Base-by-base conservation (phyloP, 2,797 vertebrate species). In the Threskiornis aethiopicus region DNA sequence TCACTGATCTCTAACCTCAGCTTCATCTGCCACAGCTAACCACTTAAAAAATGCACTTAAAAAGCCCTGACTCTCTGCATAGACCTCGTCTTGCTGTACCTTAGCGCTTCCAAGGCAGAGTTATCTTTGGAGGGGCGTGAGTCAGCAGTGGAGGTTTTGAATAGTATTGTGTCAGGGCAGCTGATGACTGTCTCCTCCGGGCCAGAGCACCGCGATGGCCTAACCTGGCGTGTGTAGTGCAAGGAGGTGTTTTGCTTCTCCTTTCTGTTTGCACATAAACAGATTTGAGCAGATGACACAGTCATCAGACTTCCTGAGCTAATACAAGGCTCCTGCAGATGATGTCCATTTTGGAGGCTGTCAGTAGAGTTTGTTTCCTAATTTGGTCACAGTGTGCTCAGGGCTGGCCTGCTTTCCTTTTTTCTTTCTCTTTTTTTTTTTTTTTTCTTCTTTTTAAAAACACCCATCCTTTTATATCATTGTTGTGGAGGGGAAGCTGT, bases 331-430 rank as follows among this genome's bases (percentile, higher is more conserved):
- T 95, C 75, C 72, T 54, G 89, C 76, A 84, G 75, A 83, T 2
- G 1, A 82, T 91, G 93, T 92, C 96, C 96, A 78, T 96, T 87
- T 90, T 88, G 91, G 95, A 97, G 93, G 83, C 93, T 92, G 89
- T 87, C 67, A 69, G 90, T 91, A 86, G 93, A 89, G 73, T 93
- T 97, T 96, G 65, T 90, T 98, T 98, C 98, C 98, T 98, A 98
- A 98, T 98, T 98, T 98, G 98, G 98, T 98, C 97, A 98, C 95
- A 89, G 73, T 54, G 17, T 96, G 94, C 89, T 97, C 76, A 67
- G 67, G 89, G 90, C 96, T 95, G 90, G 90, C 92, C 97, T 97
- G 96, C 96, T 96, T 97, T 94, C 89, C 87, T 97, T 96, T 95
- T 54, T 73, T 77, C 31, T 46, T 47, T 26, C 92, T 91, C 86